These are phyloP conservation scores for Drosophila lowei DNA, from an alignment of 1,140 invertebrate genomes.

Conservation along the genomic window DNA sequence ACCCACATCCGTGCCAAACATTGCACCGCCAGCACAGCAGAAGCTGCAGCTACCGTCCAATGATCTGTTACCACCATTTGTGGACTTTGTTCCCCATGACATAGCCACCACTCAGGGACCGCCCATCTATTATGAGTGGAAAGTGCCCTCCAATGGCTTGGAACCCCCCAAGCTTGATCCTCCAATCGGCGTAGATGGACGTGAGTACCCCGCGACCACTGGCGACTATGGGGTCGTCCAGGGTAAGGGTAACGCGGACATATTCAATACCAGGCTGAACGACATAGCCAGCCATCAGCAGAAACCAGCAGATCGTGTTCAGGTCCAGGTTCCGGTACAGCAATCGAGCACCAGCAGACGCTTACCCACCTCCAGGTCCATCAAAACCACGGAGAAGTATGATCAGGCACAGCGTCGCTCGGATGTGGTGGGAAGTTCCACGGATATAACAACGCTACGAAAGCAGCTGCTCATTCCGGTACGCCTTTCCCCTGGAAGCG, in stretches of 20 bases:
- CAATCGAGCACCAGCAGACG: constrained; percentile 41
- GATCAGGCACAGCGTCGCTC: constrained; percentile 50
- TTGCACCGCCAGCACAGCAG: constrained; percentile 1
- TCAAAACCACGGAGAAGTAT: constrained; percentile 66
- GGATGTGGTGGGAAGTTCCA: constrained; percentile 44
- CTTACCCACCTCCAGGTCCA: constrained; percentile 64
- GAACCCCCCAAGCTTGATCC: constrained; percentile 84
- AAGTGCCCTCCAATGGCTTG: constrained; percentile 85
- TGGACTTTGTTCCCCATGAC: constrained; percentile 72
- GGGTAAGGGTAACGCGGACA: constrained; percentile 24
- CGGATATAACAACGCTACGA: constrained; percentile 74
- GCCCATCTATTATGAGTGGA: constrained; percentile 86
- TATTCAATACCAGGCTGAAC: constrained; percentile 54
- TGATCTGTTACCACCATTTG: constrained; percentile 74
- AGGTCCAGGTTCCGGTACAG: not conserved
- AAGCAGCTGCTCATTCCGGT: constrained; percentile 83
- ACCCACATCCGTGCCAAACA: constrained; percentile 13
- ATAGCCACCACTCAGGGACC: constrained; percentile 85
- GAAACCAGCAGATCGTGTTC: constrained; percentile 7
- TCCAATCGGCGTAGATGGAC: constrained; percentile 75
- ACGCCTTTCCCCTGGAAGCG: constrained; percentile 84
- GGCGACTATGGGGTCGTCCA: constrained; percentile 53
- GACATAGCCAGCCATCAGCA: constrained; percentile 41
- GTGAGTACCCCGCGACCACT: constrained; percentile 69
- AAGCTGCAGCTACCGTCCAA: constrained; percentile 51